Evolutionary conservation across 2,797 vertebrate species (phyloP).

Genomic region (Sebastes vulpes): DNA sequence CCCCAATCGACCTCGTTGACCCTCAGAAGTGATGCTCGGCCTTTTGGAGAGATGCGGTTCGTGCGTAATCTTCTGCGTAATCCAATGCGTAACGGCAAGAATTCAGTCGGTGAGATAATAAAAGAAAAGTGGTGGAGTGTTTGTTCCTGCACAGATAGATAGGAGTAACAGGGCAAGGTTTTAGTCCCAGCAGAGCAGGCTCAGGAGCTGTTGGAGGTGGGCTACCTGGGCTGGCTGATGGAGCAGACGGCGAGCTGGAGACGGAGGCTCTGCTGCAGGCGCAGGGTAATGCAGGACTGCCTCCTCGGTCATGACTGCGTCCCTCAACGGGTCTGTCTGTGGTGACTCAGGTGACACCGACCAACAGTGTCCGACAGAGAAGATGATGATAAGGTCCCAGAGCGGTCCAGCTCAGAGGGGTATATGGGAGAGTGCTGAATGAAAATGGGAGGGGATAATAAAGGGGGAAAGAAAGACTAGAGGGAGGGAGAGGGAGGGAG

Average conservation of each 20-base stretch:
- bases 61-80: slow-evolving; percentile 72
- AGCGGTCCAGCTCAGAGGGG: slow-evolving; percentile 82
- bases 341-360: slow-evolving; percentile 71
- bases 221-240: slow-evolving; percentile 75
- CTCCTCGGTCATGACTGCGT: slow-evolving; percentile 84
- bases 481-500: slow-evolving; percentile 41
- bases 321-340: slow-evolving; percentile 60
- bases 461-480: slow-evolving; percentile 51
- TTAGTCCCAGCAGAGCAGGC: slow-evolving; percentile 70
- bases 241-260: slow-evolving; percentile 67
- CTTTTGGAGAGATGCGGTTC: slow-evolving; percentile 27
- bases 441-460: slow-evolving; percentile 68
- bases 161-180: slow-evolving; percentile 22
- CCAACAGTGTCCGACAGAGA: slow-evolving; percentile 68
- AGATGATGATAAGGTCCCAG: slow-evolving; percentile 70
- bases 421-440: slow-evolving; percentile 71
- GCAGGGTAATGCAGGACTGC: slow-evolving; percentile 71
- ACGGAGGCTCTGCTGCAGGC: slow-evolving; percentile 77
- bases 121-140: neutral
- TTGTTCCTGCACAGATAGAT: slow-evolving; percentile 34
- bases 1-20: slow-evolving; percentile 61
- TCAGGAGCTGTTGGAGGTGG: slow-evolving; percentile 67
- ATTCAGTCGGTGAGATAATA: slow-evolving; percentile 4
- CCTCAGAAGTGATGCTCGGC: slow-evolving; percentile 52
- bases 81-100: slow-evolving; percentile 64